These are phyloP conservation scores for Oryzias sinensis DNA, from an alignment of 2,797 vertebrate species.

Conservation along the genomic window DNA sequence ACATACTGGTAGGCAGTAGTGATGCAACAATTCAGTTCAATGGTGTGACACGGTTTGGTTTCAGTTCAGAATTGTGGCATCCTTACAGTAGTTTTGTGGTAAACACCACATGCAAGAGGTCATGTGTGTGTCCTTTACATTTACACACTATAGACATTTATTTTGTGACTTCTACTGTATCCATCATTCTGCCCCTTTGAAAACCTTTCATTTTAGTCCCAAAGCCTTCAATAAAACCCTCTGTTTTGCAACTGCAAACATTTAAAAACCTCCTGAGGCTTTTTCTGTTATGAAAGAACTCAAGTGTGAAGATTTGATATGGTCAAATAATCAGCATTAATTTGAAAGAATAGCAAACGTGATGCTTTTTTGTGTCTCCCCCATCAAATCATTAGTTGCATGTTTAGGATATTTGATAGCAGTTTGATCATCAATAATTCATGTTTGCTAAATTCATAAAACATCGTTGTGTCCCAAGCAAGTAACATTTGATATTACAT, in stretches of 20 bases:
- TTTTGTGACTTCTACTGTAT: conserved; percentile 18
- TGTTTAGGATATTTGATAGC: conserved; percentile 71
- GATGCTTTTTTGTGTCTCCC: conserved; percentile 34
- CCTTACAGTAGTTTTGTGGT: conserved; percentile 43
- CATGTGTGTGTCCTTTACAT: conserved; percentile 34
- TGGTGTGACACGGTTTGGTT: too few relatives aligned
- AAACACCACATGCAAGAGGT: conserved; percentile 37
- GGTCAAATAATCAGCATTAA: conserved; percentile 66
- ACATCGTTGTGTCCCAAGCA: conserved; percentile 76
- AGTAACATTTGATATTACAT: conserved; percentile 83
- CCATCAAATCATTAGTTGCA: conserved; percentile 70
- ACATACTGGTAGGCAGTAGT: too few relatives aligned
- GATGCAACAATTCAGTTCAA: too few relatives aligned
- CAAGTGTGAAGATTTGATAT: conserved; percentile 67
- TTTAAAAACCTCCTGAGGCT: conserved; percentile 47
- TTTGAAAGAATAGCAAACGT: conserved; percentile 61
- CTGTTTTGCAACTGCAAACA: conserved; percentile 21
- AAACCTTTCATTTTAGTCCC: conserved; percentile 4
- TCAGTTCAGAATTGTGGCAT: too few relatives aligned
- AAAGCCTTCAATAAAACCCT: conserved; percentile 30
- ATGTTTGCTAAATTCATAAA: conserved; percentile 80
- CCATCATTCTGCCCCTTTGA: conserved; percentile 1
- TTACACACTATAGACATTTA: conserved; percentile 36
- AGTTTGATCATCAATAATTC: conserved; percentile 75
- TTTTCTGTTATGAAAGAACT: conserved; percentile 49